These are phyloP conservation scores for Charanyca ferruginea DNA, from an alignment of 2,888 invertebrate genomes.

Conservation along the genomic window DNA sequence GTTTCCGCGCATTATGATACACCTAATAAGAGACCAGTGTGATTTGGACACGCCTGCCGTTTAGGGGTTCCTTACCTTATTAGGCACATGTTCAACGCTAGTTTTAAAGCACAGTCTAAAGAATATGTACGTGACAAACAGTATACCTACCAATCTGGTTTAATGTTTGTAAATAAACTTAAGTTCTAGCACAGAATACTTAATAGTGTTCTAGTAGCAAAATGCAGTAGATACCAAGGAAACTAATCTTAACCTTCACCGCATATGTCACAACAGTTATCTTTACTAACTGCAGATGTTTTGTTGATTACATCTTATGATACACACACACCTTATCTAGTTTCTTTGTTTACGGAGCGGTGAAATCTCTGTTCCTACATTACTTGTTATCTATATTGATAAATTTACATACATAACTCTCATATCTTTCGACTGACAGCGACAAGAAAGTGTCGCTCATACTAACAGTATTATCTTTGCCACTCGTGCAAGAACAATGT, in stretches of 20 bases:
- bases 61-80: not conserved
- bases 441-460: conserved; percentile 82
- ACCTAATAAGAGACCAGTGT: not conserved
- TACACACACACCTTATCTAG: conserved; percentile 68
- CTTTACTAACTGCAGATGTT: conserved; percentile 53
- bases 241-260: conserved; percentile 13
- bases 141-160: conserved; percentile 12
- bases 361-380: conserved; percentile 80
- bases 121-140: conserved; percentile 26
- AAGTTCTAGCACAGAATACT: no score
- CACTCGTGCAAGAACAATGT: conserved; percentile 75
- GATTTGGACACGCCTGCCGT: conserved; percentile 22
- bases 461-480: conserved; percentile 83
- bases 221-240: conserved; percentile 15
- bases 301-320: conserved; percentile 62
- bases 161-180: conserved; percentile 33
- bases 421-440: conserved; percentile 82
- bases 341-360: conserved; percentile 78
- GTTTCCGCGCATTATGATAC: conserved; percentile 19
- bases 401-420: conserved; percentile 85
- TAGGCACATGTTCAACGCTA: conserved; percentile 14
- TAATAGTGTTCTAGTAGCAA: no score
- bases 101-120: conserved; percentile 1
- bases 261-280: conserved; percentile 32
- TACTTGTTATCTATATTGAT: conserved; percentile 89